A percentile compares a stretch with the other conserved stretches of the same genome.
These are phyloP conservation scores for Mastomys natalensis DNA, from an alignment of 2,113 vertebrate species.

Conservation along the genomic window DNA sequence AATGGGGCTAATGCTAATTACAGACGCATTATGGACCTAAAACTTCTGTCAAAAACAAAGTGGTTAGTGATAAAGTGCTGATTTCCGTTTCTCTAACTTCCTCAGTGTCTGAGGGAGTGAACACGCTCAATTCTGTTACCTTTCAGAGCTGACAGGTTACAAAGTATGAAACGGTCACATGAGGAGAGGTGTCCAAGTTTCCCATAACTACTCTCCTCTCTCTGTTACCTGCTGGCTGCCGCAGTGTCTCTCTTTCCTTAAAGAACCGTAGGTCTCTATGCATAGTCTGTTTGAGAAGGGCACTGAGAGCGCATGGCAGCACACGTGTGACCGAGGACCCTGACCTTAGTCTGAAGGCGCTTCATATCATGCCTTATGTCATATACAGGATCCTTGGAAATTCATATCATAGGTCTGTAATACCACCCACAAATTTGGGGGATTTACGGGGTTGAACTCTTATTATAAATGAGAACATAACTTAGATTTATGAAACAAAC, in stretches of 20 bases:
- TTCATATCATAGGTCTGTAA: background rate
- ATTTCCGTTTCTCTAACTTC: background rate
- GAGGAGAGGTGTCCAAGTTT: background rate
- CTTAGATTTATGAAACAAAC: constrained; percentile 12
- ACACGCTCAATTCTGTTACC: background rate
- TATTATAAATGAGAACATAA: constrained; percentile 6
- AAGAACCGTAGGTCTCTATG: background rate
- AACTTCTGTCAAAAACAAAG: background rate
- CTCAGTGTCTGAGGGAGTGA: background rate
- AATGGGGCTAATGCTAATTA: background rate
- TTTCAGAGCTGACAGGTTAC: background rate
- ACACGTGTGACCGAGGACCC: background rate
- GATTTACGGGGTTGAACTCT: background rate
- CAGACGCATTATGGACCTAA: background rate
- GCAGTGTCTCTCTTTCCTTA: background rate
- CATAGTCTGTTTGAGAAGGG: background rate
- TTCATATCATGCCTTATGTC: no score
- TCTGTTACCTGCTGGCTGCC: background rate
- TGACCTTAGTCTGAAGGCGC: background rate
- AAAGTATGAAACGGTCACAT: background rate
- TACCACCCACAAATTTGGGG: background rate
- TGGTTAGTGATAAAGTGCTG: background rate
- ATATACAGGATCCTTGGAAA: background rate
- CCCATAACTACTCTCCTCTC: background rate
- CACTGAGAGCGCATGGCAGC: background rate